Base-by-base conservation (phyloP, 2,888 invertebrate genomes). In the Spisula solida region DNA sequence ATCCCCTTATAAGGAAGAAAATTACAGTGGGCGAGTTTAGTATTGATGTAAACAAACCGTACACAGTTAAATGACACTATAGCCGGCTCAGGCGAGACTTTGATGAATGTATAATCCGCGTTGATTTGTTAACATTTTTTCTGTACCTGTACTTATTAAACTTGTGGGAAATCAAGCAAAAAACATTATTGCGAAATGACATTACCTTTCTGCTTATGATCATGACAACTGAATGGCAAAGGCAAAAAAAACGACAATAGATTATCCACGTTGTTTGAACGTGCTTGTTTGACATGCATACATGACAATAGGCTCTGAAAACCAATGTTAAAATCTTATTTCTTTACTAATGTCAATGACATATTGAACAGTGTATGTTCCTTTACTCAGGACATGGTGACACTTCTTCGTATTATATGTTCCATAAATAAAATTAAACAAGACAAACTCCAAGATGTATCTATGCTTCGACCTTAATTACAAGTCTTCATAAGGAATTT, bases 61-160 rank as follows among this genome's bases (percentile, higher is more conserved):
- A 56, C 20, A 78, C n/a, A n/a, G 85, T 85, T 79, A 85, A 85
- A 31, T 48, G 31, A 81, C 56, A 75, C 85, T 55, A 51, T 20
- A 56, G 55, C 79, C 29, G 79, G 16, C 25, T 78, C 78, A 79
- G 79, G 79, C 55, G 55, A 85, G 78, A 56, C 56, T 79, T 79
- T 79, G 79, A 85, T 79, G 56, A 85, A 85, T 41, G 75, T 4
- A 34, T 12, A 31, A 75, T 31, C 16, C 25, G 75, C 2, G 34
- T 34, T 85, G 34, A 51, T 75, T 75, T 47, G 70, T 75, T 75
- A 51, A 55, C 47, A 8, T 14, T 48, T 56, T 84, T 79, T 85
- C 56, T 85, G 55, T 79, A 79, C 29, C 55, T 31, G 85, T 55
- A 85, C 85, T 55, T 85, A 79, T 85, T 85, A 85, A 85, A 85